Evolutionary conservation across 2,113 vertebrate genomes (phyloP).

Genomic region (Mugil cephalus): DNA sequence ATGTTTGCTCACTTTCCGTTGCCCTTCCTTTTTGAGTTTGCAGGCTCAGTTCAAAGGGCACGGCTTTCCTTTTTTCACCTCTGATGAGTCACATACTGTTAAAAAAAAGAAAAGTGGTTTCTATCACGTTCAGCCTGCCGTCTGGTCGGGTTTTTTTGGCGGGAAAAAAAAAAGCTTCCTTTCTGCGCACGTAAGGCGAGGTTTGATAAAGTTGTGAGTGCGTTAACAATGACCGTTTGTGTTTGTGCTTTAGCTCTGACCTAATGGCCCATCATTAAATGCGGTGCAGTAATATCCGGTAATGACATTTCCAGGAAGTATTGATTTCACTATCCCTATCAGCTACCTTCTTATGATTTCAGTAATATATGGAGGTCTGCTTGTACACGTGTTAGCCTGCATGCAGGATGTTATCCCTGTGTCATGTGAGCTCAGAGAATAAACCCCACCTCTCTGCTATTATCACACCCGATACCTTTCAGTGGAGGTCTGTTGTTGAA

Average conservation of each 20-base stretch:
- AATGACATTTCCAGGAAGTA: slow-evolving; percentile 48
- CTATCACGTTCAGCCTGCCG: slow-evolving; percentile 18
- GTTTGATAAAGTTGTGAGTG: slow-evolving; percentile 5
- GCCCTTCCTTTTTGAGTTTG: slow-evolving; percentile 46
- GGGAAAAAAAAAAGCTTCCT: slow-evolving; percentile 27
- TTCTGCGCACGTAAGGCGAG: background rate
- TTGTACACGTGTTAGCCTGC: background rate
- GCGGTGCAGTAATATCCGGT: background rate
- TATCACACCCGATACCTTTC: slow-evolving; percentile 67
- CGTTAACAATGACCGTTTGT: background rate
- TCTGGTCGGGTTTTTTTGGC: slow-evolving; percentile 20
- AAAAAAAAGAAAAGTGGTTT: slow-evolving; percentile 18
- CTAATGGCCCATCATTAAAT: background rate
- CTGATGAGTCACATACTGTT: slow-evolving; percentile 49
- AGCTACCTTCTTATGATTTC: slow-evolving; percentile 6
- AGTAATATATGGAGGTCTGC: background rate
- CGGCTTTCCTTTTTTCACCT: slow-evolving; percentile 15
- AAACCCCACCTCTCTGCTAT: slow-evolving; percentile 41
- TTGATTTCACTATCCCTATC: slow-evolving; percentile 41
- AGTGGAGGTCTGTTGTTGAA: slow-evolving; percentile 70
- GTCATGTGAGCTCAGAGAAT: slow-evolving; percentile 67
- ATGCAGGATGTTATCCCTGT: slow-evolving; percentile 36
- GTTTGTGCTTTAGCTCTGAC: background rate
- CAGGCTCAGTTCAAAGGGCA: slow-evolving; percentile 66
- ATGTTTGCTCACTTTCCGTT: slow-evolving; percentile 70